Conservation (phyloP, 2,113 vertebrate species). For the Cyprinodon tularosa region DNA sequence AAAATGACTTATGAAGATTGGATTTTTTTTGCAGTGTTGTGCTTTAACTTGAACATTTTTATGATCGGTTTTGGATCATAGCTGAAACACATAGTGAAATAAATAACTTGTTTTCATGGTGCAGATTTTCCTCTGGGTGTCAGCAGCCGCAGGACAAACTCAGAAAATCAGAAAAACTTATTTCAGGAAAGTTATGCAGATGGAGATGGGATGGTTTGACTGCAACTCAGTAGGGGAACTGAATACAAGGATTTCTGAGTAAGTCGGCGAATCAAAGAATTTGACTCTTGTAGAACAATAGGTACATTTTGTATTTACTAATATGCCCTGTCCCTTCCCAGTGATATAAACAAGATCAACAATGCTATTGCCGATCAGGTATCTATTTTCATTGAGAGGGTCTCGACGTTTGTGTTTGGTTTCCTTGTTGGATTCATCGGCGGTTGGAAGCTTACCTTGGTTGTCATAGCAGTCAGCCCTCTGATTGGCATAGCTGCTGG, state of each 20-base stretch:
- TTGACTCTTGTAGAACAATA: background rate
- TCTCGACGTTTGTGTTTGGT: conserved; percentile 80
- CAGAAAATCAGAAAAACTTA: conserved; percentile 75
- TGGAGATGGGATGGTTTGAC: conserved; percentile 86
- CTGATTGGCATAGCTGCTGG: conserved; percentile 78
- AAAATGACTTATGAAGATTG: no score
- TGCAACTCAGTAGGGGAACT: conserved; percentile 81
- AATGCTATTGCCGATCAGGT: conserved; percentile 81
- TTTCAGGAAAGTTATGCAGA: conserved; percentile 81
- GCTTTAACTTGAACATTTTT: background rate
- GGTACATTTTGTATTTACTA: background rate
- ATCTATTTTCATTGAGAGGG: conserved; percentile 79
- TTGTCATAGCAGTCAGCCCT: conserved; percentile 80
- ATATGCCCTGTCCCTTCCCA: conserved; percentile 28
- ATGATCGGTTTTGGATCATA: background rate
- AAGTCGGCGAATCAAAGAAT: conserved; percentile 25
- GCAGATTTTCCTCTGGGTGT: conserved; percentile 79
- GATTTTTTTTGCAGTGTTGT: no score
- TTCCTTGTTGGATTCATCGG: conserved; percentile 82
- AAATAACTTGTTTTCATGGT: background rate
- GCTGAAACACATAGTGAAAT: background rate
- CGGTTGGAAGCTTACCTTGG: conserved; percentile 82
- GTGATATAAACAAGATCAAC: conserved; percentile 83
- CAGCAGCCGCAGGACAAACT: conserved; percentile 74
- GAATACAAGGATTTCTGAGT: conserved; percentile 84